A percentile compares a stretch with the other conserved stretches of the same genome.
Conservation (phyloP, 2,888 invertebrate genomes). For the Pinctada fucata region DNA sequence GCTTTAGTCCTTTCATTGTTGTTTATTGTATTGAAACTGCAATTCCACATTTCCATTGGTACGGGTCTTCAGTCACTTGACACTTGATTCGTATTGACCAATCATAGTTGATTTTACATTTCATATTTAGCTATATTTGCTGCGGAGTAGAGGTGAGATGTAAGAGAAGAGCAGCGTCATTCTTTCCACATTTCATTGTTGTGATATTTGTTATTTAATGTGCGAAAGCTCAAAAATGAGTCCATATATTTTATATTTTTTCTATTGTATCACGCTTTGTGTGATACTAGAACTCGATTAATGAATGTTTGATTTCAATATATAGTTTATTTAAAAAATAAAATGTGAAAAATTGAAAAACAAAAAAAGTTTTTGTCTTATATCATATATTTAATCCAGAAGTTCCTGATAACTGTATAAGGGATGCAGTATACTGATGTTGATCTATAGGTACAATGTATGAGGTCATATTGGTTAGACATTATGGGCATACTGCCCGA, state of each 20-base stretch:
- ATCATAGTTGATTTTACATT: not conserved
- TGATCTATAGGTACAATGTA: no score
- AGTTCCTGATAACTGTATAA: no score
- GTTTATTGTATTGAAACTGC: not conserved
- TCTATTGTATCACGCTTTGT: conserved; percentile 6
- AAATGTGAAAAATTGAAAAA: conserved; percentile 2
- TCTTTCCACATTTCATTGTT: not conserved
- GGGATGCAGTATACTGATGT: no score
- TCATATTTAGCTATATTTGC: not conserved
- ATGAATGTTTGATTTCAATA: conserved; percentile 25
- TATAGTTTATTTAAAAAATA: conserved; percentile 30
- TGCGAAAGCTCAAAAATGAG: not conserved
- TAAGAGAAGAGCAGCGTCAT: not conserved
- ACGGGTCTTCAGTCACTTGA: conserved; percentile 1
- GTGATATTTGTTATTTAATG: not conserved
- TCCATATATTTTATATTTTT: not conserved
- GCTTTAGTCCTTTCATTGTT: not conserved
- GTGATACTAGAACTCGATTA: conserved; percentile 17
- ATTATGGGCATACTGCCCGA: no score
- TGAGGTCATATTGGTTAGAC: no score
- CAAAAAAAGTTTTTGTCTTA: not conserved
- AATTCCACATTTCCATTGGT: not conserved
- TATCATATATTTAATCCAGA: no score
- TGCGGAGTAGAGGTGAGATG: not conserved
- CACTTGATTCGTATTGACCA: not conserved